Base-by-base conservation (phyloP, 2,888 invertebrate species). In the Heteromurus nitidus region DNA sequence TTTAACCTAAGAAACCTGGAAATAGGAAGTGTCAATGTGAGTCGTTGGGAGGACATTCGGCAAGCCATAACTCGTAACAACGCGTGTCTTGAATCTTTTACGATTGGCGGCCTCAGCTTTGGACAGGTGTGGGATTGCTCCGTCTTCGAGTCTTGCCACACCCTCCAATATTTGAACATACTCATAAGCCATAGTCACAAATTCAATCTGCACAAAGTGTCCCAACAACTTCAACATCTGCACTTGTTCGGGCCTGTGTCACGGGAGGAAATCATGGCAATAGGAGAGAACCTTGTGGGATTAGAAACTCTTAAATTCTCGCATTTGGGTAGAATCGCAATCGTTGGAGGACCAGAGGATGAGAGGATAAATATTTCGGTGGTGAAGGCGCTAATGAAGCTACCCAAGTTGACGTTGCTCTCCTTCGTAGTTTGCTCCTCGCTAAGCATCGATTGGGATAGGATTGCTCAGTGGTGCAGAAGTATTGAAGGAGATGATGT, bases 41-140 rank as follows among this genome's bases (percentile, higher is more conserved):
- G 73, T 30, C 76, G 82, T n/a, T 84, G 84, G 84, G 70, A 75
- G 11, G 80, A 84, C 9, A 82, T 84, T n/a, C 60, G 77, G 24
- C 58, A 77, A 36, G 69, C 76, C 11, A 74, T 84, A 13, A 26
- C 64, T 0, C 22, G 50, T n/a, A 84, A 84, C 68, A 26, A 67
- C 2, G 2, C 30, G 1, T 47, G 13, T 50, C 67, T 84, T 18
- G 42, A 82, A 62, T 58, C 16, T n/a, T 84, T 84, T 47, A 69
- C 77, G 0, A 82, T 84, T 36, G 80, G 81, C 13, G 84, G 84
- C 0, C 74, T 84, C 9, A 84, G 84, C 53, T 84, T 84, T 55
- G 84, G 84, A 1, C 84, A 84, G 70, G 64, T 69, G 28, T 84
- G 84, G 84, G 82, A 84, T 60, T 84, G 84, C 58, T 20, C 80